phyloP scores from a whole-genome alignment of 2,113 vertebrate species.

The Scomber colias region DNA sequence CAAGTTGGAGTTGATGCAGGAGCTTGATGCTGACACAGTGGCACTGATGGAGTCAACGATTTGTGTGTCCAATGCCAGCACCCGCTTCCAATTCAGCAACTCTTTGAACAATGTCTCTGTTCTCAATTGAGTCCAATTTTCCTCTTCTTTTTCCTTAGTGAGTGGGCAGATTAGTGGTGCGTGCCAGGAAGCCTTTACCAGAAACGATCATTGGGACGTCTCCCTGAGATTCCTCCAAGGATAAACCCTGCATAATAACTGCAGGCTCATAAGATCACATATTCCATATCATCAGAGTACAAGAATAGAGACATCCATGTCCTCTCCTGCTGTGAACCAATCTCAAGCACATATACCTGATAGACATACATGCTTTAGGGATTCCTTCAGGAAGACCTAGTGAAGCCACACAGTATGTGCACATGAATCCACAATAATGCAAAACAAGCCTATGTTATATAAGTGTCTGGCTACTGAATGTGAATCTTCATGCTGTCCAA shows the following conservation, averaged over 20 bases:
- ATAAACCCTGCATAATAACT: slow-evolving; percentile 63
- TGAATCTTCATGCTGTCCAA: slow-evolving; percentile 47
- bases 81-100: slow-evolving; percentile 75
- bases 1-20: slow-evolving; percentile 40
- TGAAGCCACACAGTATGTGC: slow-evolving; percentile 49
- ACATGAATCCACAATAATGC: slow-evolving; percentile 62
- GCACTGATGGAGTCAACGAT: slow-evolving; percentile 63
- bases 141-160: slow-evolving; percentile 67
- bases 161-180: slow-evolving; percentile 70
- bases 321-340: slow-evolving; percentile 71
- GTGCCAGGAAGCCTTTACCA: slow-evolving; percentile 77
- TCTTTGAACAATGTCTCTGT: slow-evolving; percentile 76
- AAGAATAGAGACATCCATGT: slow-evolving; percentile 26
- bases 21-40: slow-evolving; percentile 39
- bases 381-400: slow-evolving; percentile 42
- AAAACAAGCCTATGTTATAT: slow-evolving; percentile 65
- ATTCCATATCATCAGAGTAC: slow-evolving; percentile 57
- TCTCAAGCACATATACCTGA: slow-evolving; percentile 63
- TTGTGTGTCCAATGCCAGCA: slow-evolving; percentile 63
- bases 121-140: slow-evolving; percentile 78
- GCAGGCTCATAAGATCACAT: slow-evolving; percentile 59
- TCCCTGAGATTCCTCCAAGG: slow-evolving; percentile 56
- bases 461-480: slow-evolving; percentile 66
- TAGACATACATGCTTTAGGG: slow-evolving; percentile 42
- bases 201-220: slow-evolving; percentile 63